These are phyloP conservation scores for Ursus arctos DNA, from an alignment of 2,113 vertebrate genomes.

Conservation along the genomic window DNA sequence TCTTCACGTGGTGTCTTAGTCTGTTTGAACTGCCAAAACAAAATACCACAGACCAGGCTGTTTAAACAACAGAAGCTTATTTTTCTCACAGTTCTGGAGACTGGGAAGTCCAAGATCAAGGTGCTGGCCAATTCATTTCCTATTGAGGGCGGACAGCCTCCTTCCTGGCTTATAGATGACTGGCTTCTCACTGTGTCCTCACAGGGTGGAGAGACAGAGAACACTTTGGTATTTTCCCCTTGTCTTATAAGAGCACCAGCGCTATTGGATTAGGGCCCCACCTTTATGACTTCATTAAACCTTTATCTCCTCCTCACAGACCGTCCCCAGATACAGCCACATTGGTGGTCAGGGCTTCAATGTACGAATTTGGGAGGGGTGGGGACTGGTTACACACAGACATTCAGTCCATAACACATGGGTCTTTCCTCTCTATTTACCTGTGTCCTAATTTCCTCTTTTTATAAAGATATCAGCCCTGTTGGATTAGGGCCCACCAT, in stretches of 20 bases:
- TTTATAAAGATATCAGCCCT: background rate
- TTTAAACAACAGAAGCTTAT: conserved; percentile 18
- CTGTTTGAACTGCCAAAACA: background rate
- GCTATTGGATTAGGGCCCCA: background rate
- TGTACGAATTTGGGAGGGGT: background rate
- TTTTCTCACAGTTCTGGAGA: background rate
- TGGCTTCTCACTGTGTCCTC: background rate
- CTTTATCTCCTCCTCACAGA: background rate
- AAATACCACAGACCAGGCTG: background rate
- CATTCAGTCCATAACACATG: background rate
- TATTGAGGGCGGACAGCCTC: background rate
- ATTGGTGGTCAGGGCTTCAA: background rate
- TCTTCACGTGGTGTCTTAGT: background rate
- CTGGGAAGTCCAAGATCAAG: background rate
- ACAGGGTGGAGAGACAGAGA: background rate
- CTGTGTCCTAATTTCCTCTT: background rate
- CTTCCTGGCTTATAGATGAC: background rate
- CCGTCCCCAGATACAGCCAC: background rate
- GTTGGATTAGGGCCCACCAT: background rate
- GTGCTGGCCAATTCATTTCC: background rate
- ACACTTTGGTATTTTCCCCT: background rate
- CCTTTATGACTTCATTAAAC: background rate
- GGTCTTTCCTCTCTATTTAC: background rate
- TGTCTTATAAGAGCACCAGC: background rate
- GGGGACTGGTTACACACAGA: background rate